Percentiles rank a stretch among this genome's conserved stretches.
phyloP scores from a whole-genome alignment of 64 coral and sea anemone species.

The Actinia equina region DNA sequence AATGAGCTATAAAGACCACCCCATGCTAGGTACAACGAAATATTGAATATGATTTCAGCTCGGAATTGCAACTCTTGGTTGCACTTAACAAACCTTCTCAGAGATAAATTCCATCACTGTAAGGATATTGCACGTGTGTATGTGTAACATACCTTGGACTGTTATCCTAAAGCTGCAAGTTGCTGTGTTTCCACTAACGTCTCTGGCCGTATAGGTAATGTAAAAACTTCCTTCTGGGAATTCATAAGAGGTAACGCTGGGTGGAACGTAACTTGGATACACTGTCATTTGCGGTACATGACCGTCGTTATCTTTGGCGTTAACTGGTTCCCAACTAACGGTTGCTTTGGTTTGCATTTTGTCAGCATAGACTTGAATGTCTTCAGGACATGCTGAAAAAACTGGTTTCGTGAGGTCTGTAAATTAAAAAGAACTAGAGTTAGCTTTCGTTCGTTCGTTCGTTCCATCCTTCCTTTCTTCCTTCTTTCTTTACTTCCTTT shows the following conservation, averaged over 20 bases:
- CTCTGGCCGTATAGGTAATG: conserved; percentile 39
- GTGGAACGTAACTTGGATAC: background rate
- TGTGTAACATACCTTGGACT: conserved; percentile 27
- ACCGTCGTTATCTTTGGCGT: conserved; percentile 52
- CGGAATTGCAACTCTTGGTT: too few species aligned
- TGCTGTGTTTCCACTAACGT: conserved; percentile 22
- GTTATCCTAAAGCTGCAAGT: conserved; percentile 31
- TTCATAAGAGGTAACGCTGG: conserved; percentile 15
- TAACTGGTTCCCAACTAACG: conserved; percentile 31
- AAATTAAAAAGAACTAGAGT: background rate
- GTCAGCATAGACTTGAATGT: conserved; percentile 18
- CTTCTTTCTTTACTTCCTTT: too few species aligned
- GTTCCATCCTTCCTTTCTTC: too few species aligned
- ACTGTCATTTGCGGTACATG: conserved; percentile 1
- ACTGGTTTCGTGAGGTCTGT: background rate
- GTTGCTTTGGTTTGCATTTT: conserved; percentile 46
- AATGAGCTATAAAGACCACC: too few species aligned
- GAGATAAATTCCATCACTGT: background rate
- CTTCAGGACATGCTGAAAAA: background rate
- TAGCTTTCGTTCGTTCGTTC: background rate
- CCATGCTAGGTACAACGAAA: too few species aligned
- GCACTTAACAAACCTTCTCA: background rate
- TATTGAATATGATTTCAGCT: background rate
- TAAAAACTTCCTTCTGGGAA: conserved; percentile 43
- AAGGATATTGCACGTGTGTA: background rate